A percentile compares a stretch with the other conserved stretches of the same genome.
These are phyloP conservation scores for Proterorhinus semilunaris DNA, from an alignment of 2,113 vertebrate species.

Conservation along the genomic window DNA sequence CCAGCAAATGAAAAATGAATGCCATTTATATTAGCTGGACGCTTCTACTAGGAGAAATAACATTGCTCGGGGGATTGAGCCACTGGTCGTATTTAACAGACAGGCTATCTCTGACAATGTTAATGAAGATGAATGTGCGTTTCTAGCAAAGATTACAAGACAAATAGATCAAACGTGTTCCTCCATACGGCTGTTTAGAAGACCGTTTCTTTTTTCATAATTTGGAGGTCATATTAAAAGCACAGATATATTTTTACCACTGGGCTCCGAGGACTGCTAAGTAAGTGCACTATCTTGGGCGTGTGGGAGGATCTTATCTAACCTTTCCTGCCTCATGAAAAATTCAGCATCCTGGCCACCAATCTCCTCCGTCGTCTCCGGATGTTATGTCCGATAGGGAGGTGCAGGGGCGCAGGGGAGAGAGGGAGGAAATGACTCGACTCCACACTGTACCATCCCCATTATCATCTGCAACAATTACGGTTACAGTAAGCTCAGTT, in stretches of 20 bases:
- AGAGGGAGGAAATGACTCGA: conserved; percentile 66
- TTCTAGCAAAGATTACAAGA: background rate
- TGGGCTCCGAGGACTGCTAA: conserved; percentile 49
- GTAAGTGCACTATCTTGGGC: conserved; percentile 56
- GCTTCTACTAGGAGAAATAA: background rate
- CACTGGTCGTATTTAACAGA: background rate
- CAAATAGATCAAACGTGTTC: background rate
- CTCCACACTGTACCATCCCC: conserved; percentile 63
- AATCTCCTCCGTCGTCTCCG: conserved; percentile 73
- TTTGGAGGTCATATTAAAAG: conserved; percentile 35
- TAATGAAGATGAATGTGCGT: background rate
- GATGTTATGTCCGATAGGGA: conserved; percentile 69
- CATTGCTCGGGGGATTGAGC: background rate
- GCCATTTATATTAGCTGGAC: background rate
- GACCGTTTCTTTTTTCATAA: conserved; percentile 24
- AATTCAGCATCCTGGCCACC: conserved; percentile 76
- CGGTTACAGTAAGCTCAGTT: conserved; percentile 8
- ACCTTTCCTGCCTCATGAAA: conserved; percentile 79
- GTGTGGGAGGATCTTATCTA: conserved; percentile 74
- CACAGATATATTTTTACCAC: conserved; percentile 39
- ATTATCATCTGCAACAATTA: conserved; percentile 30
- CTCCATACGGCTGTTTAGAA: too few relatives aligned
- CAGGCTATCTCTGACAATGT: background rate
- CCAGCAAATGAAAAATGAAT: background rate
- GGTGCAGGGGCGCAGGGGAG: conserved; percentile 47